Percentiles rank a stretch among this genome's conserved stretches.
Evolutionary conservation across 2,797 vertebrate species (phyloP).

Genomic region (Sarcophilus harrisii): DNA sequence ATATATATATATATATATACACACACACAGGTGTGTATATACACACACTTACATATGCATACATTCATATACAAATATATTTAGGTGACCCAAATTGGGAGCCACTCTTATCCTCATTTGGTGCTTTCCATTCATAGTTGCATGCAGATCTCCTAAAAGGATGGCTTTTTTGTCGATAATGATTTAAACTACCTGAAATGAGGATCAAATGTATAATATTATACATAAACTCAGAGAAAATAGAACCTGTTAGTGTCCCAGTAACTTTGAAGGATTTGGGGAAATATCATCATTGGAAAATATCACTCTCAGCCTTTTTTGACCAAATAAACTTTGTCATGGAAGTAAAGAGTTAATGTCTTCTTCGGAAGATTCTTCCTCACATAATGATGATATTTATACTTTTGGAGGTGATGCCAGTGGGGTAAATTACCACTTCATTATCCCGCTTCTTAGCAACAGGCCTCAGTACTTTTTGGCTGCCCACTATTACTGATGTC

Average conservation of each 20-base stretch:
- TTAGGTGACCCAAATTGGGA: neutral
- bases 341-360: neutral
- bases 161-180: neutral
- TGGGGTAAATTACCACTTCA: neutral
- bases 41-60: neutral
- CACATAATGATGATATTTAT: neutral
- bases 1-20: too few relatives aligned
- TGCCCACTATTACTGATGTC: neutral
- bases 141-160: neutral
- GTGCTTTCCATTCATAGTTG: neutral
- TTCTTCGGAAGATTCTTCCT: neutral
- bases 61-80: neutral
- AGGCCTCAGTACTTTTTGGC: neutral
- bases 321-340: neutral
- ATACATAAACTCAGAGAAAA: neutral
- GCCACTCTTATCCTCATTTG: neutral
- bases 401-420: neutral
- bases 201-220: neutral
- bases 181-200: neutral
- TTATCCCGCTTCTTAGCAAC: conserved; percentile 1
- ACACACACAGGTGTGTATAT: too few relatives aligned
- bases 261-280: neutral
- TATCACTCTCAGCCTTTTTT: neutral
- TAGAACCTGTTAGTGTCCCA: neutral
- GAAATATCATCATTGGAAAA: neutral